Evolutionary conservation across 2,888 invertebrate species (phyloP).

Genomic region (Clanis bilineata): DNA sequence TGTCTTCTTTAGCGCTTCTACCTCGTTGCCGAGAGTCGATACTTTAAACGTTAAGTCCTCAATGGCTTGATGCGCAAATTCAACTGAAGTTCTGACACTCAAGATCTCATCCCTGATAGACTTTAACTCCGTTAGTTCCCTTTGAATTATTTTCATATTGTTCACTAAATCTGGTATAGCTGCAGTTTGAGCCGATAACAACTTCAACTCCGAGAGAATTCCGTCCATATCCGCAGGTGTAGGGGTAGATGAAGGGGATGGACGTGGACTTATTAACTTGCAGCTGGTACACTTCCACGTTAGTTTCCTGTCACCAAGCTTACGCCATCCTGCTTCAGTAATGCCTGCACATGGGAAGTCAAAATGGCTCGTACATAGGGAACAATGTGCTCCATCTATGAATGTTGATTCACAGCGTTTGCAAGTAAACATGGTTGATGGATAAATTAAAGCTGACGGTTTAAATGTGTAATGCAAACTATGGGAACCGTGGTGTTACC

Average conservation of each 20-base stretch:
- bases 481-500: neutral
- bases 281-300: conserved; percentile 14
- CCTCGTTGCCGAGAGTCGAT: neutral
- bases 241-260: neutral
- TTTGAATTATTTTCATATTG: neutral
- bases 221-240: neutral
- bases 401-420: neutral
- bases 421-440: neutral
- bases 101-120: neutral
- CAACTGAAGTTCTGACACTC: neutral
- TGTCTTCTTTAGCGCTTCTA: conserved; percentile 1
- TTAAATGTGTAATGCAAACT: no score
- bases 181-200: neutral
- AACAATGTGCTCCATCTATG: neutral
- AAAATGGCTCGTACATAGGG: neutral
- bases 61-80: neutral
- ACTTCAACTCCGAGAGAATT: neutral
- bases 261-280: neutral
- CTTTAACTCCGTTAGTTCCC: neutral
- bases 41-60: neutral
- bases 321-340: conserved; percentile 17
- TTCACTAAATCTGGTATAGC: neutral
- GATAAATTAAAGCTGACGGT: neutral
- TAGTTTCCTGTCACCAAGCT: conserved; percentile 15
- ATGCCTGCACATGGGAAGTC: conserved; percentile 17